Evolutionary conservation across 2,797 vertebrate genomes (phyloP).

Genomic region (Lagorchestes hirsutus): DNA sequence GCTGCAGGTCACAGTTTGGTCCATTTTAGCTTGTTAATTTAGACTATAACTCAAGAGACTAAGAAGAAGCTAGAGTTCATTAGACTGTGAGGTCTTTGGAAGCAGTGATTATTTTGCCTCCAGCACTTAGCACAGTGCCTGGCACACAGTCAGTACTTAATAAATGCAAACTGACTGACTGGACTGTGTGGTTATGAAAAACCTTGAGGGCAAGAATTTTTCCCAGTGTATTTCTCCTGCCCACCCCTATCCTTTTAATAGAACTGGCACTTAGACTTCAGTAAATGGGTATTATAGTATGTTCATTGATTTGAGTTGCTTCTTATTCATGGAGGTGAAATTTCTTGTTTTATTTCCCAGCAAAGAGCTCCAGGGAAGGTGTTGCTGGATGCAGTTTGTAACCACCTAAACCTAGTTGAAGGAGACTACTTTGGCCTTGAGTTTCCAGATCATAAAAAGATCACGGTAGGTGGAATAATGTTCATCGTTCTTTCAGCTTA

Average conservation of each 20-base stretch:
- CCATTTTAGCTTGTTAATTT: neutral
- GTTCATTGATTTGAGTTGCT: neutral
- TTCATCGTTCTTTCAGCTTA: conserved; percentile 47
- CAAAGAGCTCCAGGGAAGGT: conserved; percentile 95
- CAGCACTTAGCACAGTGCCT: neutral
- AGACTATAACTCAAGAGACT: neutral
- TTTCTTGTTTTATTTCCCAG: conserved; percentile 86
- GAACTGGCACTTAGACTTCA: neutral
- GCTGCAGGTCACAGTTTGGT: neutral
- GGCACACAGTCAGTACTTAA: neutral
- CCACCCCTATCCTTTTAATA: neutral
- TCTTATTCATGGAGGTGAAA: conserved; percentile 39
- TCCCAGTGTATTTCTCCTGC: neutral
- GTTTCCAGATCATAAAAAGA: conserved; percentile 96
- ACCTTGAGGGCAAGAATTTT: neutral
- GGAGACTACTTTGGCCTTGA: conserved; percentile 98
- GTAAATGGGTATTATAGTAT: neutral
- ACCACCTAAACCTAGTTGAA: conserved; percentile 96
- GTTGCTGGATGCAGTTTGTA: conserved; percentile 95
- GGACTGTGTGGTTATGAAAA: neutral
- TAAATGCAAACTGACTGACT: neutral
- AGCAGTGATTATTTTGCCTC: neutral
- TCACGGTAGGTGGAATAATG: conserved; percentile 89
- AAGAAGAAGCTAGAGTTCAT: neutral
- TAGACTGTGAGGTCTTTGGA: neutral